Conservation (phyloP, 2,113 vertebrate genomes). For the Chroicocephalus ridibundus region DNA sequence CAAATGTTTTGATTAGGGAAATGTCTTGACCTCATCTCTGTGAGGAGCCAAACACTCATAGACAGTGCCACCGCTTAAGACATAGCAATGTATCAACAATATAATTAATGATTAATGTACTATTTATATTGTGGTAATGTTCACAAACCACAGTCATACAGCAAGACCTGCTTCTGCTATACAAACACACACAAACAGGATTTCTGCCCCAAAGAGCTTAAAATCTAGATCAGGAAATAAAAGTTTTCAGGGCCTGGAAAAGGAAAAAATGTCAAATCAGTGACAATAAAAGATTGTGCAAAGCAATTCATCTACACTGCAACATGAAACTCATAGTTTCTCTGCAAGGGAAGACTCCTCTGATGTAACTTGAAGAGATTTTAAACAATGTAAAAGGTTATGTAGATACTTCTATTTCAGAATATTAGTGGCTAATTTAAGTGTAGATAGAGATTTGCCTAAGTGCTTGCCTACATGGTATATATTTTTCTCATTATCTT, state of each 20-base stretch:
- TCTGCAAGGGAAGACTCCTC: neutral
- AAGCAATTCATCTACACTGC: neutral
- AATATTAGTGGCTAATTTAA: neutral
- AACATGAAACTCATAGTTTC: neutral
- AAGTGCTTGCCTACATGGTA: neutral
- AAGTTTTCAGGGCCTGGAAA: neutral
- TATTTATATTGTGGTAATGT: slow-evolving; percentile 25
- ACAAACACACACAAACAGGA: neutral
- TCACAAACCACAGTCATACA: neutral
- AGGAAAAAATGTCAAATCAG: neutral
- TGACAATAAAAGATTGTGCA: neutral
- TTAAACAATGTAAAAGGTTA: neutral
- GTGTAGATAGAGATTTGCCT: neutral
- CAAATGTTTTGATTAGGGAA: neutral
- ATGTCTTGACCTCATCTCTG: neutral
- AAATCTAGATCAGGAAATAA: neutral
- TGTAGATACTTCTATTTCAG: neutral
- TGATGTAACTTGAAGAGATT: neutral
- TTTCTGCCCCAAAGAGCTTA: neutral
- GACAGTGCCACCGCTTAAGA: neutral
- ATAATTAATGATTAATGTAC: slow-evolving; percentile 35
- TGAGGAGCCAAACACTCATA: neutral
- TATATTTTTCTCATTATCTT: neutral
- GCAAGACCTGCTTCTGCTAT: neutral
- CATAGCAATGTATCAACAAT: neutral